These are phyloP conservation scores for Delphinapterus leucas DNA, from an alignment of 2,113 vertebrate species.

Conservation along the genomic window DNA sequence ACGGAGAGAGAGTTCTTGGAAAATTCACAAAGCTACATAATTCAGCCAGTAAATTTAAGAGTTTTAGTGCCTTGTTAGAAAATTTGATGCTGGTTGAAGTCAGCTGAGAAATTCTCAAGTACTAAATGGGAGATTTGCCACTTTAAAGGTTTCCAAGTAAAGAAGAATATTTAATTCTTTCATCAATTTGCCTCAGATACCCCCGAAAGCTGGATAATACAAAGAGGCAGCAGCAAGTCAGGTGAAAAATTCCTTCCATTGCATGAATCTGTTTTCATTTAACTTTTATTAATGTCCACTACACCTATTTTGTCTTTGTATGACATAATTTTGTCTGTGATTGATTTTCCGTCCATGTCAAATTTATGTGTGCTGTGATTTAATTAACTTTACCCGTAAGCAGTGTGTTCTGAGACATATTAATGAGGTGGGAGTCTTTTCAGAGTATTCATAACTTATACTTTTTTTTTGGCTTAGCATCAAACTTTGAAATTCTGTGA, in stretches of 20 bases:
- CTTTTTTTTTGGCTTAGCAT: not conserved
- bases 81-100: not conserved
- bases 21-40: not conserved
- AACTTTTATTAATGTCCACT: constrained; percentile 29
- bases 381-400: constrained; percentile 49
- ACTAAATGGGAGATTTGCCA: not conserved
- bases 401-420: constrained; percentile 51
- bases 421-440: constrained; percentile 48
- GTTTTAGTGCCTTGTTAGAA: not conserved
- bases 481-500: constrained; percentile 26
- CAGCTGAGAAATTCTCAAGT: not conserved
- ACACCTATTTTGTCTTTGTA: constrained; percentile 29
- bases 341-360: constrained; percentile 51
- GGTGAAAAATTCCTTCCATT: constrained; percentile 24
- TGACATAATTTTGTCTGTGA: constrained; percentile 37
- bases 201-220: not conserved
- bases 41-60: not conserved
- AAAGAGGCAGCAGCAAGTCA: not conserved
- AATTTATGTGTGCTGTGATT: constrained; percentile 40
- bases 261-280: constrained; percentile 48
- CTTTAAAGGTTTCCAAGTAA: not conserved
- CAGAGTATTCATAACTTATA: constrained; percentile 49
- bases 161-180: not conserved
- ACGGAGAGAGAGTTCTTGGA: not conserved
- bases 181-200: not conserved